Evolutionary conservation across 1,140 invertebrate genomes (phyloP).

Genomic region (Lepidurus packardi): DNA sequence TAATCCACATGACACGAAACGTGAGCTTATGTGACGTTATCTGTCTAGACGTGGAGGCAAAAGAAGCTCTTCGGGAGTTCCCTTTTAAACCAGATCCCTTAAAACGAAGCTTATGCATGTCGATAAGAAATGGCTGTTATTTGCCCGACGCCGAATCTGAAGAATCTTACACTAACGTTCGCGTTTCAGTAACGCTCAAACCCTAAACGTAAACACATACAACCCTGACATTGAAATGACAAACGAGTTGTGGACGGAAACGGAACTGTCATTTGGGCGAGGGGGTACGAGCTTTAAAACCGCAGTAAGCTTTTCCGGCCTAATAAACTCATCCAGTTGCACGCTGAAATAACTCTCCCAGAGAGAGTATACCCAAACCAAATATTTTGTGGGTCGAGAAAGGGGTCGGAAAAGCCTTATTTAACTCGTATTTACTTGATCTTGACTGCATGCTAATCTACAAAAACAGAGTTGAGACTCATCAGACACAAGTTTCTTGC

Average conservation of each 20-base stretch:
- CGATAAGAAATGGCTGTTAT: neutral
- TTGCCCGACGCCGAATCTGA: neutral
- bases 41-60: neutral
- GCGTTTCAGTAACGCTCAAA: neutral
- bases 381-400: neutral
- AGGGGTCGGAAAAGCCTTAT: no score
- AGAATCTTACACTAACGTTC: neutral
- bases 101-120: neutral
- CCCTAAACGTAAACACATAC: neutral
- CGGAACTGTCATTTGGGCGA: neutral
- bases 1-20: neutral
- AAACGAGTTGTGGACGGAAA: slow-evolving; percentile 17
- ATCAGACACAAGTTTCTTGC: no score
- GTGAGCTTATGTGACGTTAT: neutral
- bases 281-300: neutral
- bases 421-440: no score
- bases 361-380: neutral
- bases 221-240: slow-evolving; percentile 19
- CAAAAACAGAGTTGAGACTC: no score
- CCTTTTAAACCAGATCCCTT: neutral
- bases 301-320: neutral
- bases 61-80: slow-evolving; percentile 2
- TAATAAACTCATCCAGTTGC: neutral
- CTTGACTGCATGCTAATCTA: no score
- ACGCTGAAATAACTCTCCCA: neutral